phyloP scores from a whole-genome alignment of 2,888 invertebrate species.

The Stramonita haemastoma region DNA sequence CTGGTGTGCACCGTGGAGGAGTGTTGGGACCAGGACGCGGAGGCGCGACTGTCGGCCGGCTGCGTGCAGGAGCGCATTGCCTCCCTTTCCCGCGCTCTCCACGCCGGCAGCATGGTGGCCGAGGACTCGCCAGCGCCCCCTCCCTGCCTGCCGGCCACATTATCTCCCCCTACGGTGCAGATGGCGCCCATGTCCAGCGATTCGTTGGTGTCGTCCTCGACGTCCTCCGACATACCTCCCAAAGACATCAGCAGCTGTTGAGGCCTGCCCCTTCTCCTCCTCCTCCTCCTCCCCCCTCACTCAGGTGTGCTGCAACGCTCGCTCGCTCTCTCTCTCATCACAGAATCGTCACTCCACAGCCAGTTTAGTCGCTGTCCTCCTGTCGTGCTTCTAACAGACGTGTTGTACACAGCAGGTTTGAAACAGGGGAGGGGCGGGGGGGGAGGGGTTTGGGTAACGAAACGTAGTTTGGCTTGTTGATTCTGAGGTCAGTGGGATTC shows the following conservation, averaged over 20 bases:
- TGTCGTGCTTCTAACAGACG: no score
- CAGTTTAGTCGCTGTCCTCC: no score
- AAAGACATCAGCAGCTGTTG: slow-evolving; percentile 47
- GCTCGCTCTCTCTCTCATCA: background rate
- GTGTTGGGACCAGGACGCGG: slow-evolving; percentile 77
- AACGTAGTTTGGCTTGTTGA: background rate
- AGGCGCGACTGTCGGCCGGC: slow-evolving; percentile 75
- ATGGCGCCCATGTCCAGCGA: slow-evolving; percentile 20
- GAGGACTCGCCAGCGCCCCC: background rate
- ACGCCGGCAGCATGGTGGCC: slow-evolving; percentile 29
- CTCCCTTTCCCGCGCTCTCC: slow-evolving; percentile 63
- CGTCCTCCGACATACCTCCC: slow-evolving; percentile 46
- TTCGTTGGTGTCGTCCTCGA: slow-evolving; percentile 31
- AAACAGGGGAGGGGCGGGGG: no score
- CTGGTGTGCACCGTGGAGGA: slow-evolving; percentile 80
- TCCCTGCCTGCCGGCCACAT: background rate
- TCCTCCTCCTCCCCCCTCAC: background rate
- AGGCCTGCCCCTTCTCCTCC: background rate
- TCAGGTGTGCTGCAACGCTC: slow-evolving; percentile 10
- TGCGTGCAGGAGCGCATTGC: slow-evolving; percentile 74
- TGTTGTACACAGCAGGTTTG: no score
- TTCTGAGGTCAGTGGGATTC: background rate
- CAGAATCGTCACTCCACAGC: background rate
- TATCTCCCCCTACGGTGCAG: background rate
- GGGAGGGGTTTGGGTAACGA: background rate